Base-by-base conservation (phyloP, 2,797 vertebrate genomes). In the Natrix natrix region DNA sequence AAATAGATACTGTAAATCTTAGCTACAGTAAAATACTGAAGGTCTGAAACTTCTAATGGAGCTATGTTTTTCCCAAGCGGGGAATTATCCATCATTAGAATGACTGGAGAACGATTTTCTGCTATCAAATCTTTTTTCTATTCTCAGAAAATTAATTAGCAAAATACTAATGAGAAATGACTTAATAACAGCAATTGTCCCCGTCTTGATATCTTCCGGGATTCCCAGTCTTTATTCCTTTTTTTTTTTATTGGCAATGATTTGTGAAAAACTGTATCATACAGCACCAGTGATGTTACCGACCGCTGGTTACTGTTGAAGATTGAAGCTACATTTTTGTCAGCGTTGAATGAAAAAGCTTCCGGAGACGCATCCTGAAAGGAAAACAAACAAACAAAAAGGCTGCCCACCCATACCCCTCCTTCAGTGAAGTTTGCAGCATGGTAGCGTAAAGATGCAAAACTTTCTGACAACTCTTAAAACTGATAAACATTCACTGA, bases 131-230 rank as follows among this genome's bases (percentile, higher is more conserved):
- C 61, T 66, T 91, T 86, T 92, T 92, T 88, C 66, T 92, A 78
- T 90, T 92, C 78, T 90, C 56, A 92, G 57, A 83, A 90, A 28
- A 69, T 78, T 94, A 94, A 94, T 94, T 92, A 88, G 91, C 56
- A 52, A 55, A 93, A 37, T 61, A 87, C 60, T 90, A 87, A 90
- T 90, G 43, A 92, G 86, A 90, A 92, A 37, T 56, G 52, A 88
- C 83, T 94, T 83, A 78, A 92, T 91, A 93, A 94, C 56, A 56
- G 26, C 16, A 8, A 59, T 5, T 91, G 37, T 22, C 91, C 93
- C 93, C 48, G 66, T 26, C 28, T 95, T n/a, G 24, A 10, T 0
- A 94, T 96, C 93, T 83, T 89, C 10, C 8, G 94, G 37, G 37
- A 54, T 57, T 48, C n/a, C 16, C 7, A 0, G 8, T 88, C 24